A percentile compares a stretch with the other conserved stretches of the same genome.
These are phyloP conservation scores for Oceanodroma leucorhoa DNA, from an alignment of 2,797 vertebrate species.

Conservation along the genomic window DNA sequence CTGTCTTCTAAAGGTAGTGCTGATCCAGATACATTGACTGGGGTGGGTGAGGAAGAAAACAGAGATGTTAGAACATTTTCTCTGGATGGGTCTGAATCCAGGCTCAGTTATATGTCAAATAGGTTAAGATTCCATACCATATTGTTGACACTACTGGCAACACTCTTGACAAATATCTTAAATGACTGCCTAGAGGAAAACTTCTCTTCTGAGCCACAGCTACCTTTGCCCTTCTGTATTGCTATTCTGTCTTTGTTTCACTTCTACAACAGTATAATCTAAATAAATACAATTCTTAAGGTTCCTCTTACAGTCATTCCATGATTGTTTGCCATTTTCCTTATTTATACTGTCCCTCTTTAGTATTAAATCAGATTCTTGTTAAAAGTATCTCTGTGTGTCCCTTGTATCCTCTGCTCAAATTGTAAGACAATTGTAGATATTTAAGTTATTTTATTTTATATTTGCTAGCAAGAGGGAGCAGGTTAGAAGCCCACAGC, in stretches of 20 bases:
- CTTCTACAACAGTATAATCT: background rate
- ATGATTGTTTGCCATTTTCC: background rate
- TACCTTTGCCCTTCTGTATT: background rate
- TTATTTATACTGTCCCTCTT: background rate
- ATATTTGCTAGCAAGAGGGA: background rate
- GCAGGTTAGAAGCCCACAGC: background rate
- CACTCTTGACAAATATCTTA: background rate
- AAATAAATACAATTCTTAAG: background rate
- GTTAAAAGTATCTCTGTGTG: background rate
- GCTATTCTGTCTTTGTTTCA: background rate
- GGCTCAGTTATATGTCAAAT: fast-evolving
- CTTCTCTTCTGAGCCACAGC: background rate
- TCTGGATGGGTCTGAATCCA: background rate
- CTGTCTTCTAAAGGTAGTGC: background rate
- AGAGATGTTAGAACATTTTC: background rate
- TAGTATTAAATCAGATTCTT: background rate
- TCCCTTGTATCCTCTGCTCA: background rate
- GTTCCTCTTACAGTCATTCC: background rate
- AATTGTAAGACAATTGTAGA: background rate
- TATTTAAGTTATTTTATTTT: background rate
- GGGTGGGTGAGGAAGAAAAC: background rate
- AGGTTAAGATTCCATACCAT: background rate
- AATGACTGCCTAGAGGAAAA: background rate
- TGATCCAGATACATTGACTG: background rate
- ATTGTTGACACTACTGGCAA: background rate